phyloP scores from a whole-genome alignment of 2,797 vertebrate genomes.

The Epinephelus coioides region DNA sequence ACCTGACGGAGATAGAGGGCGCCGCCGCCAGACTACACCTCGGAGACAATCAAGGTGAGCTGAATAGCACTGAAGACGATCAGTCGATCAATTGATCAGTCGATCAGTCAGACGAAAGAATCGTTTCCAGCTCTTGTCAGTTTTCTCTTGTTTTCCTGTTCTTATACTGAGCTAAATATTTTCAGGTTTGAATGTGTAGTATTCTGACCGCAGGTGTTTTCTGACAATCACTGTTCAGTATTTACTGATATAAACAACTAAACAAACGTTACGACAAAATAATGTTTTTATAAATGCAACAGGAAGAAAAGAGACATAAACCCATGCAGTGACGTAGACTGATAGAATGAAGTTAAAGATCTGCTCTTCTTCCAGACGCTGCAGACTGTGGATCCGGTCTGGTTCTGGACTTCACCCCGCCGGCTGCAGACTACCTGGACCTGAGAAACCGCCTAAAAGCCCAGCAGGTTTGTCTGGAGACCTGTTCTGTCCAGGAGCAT shows the following conservation, averaged over 20 bases:
- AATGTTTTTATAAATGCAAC: too few relatives aligned
- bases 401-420: slow-evolving; percentile 90
- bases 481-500: slow-evolving; percentile 89
- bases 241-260: too few relatives aligned
- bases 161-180: too few relatives aligned
- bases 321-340: too few relatives aligned
- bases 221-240: too few relatives aligned
- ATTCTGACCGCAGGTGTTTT: too few relatives aligned
- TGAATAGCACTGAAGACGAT: not conserved
- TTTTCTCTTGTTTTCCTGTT: too few relatives aligned
- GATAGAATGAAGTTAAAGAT: not conserved
- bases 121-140: too few relatives aligned
- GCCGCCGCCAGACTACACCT: slow-evolving; percentile 84
- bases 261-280: too few relatives aligned
- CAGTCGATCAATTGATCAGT: not conserved
- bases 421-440: slow-evolving; percentile 91
- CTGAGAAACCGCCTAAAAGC: slow-evolving; percentile 92
- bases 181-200: too few relatives aligned
- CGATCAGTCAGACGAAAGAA: too few relatives aligned
- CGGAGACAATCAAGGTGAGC: slow-evolving; percentile 39
- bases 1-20: slow-evolving; percentile 87
- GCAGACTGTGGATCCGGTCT: slow-evolving; percentile 62
- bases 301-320: too few relatives aligned
- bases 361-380: slow-evolving; percentile 9
- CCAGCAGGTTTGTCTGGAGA: slow-evolving; percentile 92